A percentile compares a stretch with the other conserved stretches of the same genome.
Conservation (phyloP, 2,888 invertebrate species). For the Alloplasta piceator region DNA sequence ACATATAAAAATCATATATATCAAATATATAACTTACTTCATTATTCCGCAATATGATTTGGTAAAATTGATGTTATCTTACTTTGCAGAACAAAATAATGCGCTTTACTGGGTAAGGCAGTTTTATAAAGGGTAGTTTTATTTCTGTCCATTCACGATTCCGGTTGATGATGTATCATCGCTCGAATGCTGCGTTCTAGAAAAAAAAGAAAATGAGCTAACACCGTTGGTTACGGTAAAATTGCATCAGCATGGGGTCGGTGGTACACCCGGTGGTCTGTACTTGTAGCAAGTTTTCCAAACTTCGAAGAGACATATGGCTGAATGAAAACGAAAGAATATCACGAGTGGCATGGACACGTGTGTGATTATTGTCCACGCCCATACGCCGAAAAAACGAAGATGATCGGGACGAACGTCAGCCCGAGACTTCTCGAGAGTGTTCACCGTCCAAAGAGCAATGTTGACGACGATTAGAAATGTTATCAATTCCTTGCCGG, state of each 20-base stretch:
- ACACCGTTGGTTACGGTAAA: background rate
- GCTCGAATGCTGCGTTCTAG: background rate
- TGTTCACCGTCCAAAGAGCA: slow-evolving; percentile 94
- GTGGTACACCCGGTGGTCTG: slow-evolving; percentile 80
- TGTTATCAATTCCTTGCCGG: slow-evolving; percentile 93
- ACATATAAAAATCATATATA: no score
- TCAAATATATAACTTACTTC: no score
- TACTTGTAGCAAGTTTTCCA: slow-evolving; percentile 96
- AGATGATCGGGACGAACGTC: slow-evolving; percentile 93
- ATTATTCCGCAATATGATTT: no score
- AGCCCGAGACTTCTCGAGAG: slow-evolving; percentile 92
- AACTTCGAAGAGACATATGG: slow-evolving; percentile 95
- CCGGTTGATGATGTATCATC: background rate
- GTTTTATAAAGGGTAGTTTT: background rate
- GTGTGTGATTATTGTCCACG: slow-evolving; percentile 96
- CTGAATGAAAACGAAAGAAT: slow-evolving; percentile 95
- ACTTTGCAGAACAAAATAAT: no score
- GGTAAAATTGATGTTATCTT: no score
- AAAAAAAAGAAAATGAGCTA: background rate
- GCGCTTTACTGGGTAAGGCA: no score
- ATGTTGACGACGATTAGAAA: slow-evolving; percentile 92
- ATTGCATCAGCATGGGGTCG: slow-evolving; percentile 41
- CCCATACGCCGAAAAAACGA: slow-evolving; percentile 93
- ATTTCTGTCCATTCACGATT: background rate
- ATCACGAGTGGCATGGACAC: slow-evolving; percentile 95